These are phyloP conservation scores for Apotomis capreana DNA, from an alignment of 2,888 invertebrate species.

Conservation along the genomic window DNA sequence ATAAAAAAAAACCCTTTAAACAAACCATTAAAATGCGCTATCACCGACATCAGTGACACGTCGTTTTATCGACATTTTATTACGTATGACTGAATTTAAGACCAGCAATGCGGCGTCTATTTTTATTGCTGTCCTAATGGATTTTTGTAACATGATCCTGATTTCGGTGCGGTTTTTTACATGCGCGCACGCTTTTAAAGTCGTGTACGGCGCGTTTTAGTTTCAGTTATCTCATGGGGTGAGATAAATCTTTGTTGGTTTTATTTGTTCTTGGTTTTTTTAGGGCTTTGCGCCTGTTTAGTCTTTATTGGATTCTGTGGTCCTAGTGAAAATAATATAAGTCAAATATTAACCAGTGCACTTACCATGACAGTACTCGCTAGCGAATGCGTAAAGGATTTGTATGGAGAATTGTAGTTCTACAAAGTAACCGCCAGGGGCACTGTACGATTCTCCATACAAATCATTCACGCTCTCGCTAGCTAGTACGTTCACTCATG, in stretches of 20 bases:
- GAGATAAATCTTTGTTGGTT: conserved; percentile 57
- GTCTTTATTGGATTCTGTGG: too few species aligned
- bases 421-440: too few species aligned
- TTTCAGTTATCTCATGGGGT: conserved; percentile 56
- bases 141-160: conserved; percentile 80
- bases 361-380: too few species aligned
- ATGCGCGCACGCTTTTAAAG: conserved; percentile 59
- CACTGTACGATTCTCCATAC: too few species aligned
- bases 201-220: conserved; percentile 60
- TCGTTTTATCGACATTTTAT: conserved; percentile 57
- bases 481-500: too few species aligned
- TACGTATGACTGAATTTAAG: conserved; percentile 73
- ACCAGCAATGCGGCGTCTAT: conserved; percentile 66
- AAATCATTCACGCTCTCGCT: too few species aligned
- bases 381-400: too few species aligned
- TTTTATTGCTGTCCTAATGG: conserved; percentile 80
- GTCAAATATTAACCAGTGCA: too few species aligned
- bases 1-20: conserved; percentile 8
- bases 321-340: too few species aligned
- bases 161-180: conserved; percentile 73
- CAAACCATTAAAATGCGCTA: conserved; percentile 43
- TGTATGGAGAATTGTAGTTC: too few species aligned
- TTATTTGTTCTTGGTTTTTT: conserved; percentile 41
- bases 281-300: background rate
- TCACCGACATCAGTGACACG: conserved; percentile 50